These are phyloP conservation scores for Lepidostoma basale DNA, from an alignment of 1,140 invertebrate species.

Conservation along the genomic window DNA sequence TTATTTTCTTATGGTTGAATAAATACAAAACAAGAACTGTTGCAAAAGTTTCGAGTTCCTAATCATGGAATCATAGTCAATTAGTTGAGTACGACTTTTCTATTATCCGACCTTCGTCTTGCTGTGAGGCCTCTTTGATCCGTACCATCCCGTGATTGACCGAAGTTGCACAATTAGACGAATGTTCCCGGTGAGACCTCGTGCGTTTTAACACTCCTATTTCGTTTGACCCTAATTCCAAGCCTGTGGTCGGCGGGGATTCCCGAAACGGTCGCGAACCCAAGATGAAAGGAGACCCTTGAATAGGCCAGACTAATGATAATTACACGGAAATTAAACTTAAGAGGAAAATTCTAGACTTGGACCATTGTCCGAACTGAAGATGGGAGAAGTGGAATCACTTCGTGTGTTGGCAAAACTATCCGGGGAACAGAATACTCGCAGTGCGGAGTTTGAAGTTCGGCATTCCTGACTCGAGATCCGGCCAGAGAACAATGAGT, in stretches of 20 bases:
- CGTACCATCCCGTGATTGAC: neutral
- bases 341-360: neutral
- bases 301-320: slow-evolving; percentile 5
- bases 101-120: too few relatives aligned
- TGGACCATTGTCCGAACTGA: neutral
- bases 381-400: neutral
- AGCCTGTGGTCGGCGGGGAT: neutral
- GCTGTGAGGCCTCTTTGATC: slow-evolving; percentile 5
- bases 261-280: neutral
- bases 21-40: too few relatives aligned
- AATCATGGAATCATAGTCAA: too few relatives aligned
- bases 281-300: slow-evolving; percentile 3
- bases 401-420: neutral
- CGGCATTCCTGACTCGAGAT: neutral
- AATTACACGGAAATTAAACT: slow-evolving; percentile 20
- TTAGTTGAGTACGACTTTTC: neutral
- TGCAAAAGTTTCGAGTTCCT: too few relatives aligned
- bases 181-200: neutral
- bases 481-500: slow-evolving; percentile 5
- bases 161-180: slow-evolving; percentile 7
- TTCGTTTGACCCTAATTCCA: neutral
- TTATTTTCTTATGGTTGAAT: too few relatives aligned
- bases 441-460: too few relatives aligned
- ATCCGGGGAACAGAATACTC: neutral
- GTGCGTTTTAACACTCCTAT: neutral